phyloP scores from a whole-genome alignment of 2,797 vertebrate genomes.

The Tokudaia muenninki region DNA sequence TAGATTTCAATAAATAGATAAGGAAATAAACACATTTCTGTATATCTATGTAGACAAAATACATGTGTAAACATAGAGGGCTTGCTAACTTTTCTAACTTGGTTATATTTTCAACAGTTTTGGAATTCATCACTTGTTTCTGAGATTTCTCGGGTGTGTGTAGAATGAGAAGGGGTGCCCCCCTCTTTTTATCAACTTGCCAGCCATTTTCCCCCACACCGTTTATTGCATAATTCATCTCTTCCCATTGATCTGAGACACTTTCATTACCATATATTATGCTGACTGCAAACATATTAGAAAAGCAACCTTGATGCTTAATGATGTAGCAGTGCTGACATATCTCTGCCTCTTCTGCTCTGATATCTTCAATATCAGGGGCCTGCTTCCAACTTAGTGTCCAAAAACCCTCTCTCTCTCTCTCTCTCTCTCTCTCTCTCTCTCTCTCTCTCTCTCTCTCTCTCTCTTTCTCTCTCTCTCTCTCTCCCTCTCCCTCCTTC shows the following conservation, averaged over 20 bases:
- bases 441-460: not conserved
- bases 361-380: not conserved
- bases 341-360: not conserved
- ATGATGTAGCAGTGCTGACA: not conserved
- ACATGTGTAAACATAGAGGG: not conserved
- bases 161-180: not conserved
- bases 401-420: not conserved
- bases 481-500: rapidly evolving
- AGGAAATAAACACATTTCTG: not conserved
- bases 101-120: slow-evolving; percentile 13
- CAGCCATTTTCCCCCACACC: slow-evolving; percentile 33
- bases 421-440: not conserved
- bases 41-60: not conserved
- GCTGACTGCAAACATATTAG: slow-evolving; percentile 60
- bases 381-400: not conserved
- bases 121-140: not conserved
- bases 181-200: slow-evolving; percentile 39
- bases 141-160: slow-evolving; percentile 35
- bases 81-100: slow-evolving; percentile 49
- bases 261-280: slow-evolving; percentile 64
- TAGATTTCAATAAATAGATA: not conserved
- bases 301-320: slow-evolving; percentile 60
- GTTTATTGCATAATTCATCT: slow-evolving; percentile 68
- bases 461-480: not conserved
- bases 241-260: slow-evolving; percentile 62